A percentile compares a stretch with the other conserved stretches of the same genome.
Conservation (phyloP, 2,888 invertebrate genomes). For the Cotesia congregata region DNA sequence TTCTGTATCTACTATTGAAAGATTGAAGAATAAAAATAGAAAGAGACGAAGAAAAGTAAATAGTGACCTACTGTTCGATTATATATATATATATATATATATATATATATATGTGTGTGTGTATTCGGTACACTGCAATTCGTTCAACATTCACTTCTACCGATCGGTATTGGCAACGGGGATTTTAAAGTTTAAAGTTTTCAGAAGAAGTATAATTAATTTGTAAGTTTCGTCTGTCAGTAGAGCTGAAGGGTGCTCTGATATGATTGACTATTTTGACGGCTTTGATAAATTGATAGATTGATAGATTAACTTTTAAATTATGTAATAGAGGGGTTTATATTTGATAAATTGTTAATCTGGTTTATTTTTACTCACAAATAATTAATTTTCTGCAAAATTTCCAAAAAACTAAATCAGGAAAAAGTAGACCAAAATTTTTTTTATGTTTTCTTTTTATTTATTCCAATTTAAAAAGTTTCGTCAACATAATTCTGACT, state of each 20-base stretch:
- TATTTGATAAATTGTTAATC: no score
- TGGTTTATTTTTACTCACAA: no score
- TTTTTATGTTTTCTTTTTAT: no score
- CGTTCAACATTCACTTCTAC: background rate
- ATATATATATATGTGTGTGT: no score
- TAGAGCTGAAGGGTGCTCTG: background rate
- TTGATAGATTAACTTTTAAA: background rate
- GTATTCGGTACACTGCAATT: background rate
- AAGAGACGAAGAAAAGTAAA: background rate
- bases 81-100: no score
- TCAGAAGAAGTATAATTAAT: background rate
- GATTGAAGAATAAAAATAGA: background rate
- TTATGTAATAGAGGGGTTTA: no score
- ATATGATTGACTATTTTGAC: background rate
- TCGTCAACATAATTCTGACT: no score
- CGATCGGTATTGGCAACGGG: background rate
- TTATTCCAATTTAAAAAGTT: no score
- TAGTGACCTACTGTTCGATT: background rate
- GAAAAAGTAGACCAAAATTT: no score
- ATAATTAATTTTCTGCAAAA: no score
- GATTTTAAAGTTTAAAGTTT: background rate
- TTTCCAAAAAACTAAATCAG: no score
- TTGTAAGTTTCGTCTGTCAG: background rate
- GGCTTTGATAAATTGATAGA: background rate
- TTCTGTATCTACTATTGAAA: background rate